Base-by-base conservation (phyloP, 2,113 vertebrate species). In the Mellivora capensis region DNA sequence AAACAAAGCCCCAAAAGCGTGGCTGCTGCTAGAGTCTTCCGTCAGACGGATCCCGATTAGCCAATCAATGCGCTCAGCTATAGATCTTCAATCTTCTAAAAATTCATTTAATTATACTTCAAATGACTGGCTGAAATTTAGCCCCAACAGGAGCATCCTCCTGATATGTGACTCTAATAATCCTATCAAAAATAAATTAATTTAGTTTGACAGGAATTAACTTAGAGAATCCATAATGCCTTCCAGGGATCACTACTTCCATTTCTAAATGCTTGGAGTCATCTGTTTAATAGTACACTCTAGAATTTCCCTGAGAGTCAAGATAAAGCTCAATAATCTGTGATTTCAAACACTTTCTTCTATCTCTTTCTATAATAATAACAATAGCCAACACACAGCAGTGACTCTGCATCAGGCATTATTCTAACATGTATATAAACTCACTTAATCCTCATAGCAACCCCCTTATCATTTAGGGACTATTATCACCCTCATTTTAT, bases 141-240 rank as follows among this genome's bases (percentile, higher is more conserved):
- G 62, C 64, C 95, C 71, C 80, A 92, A 92, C 25, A 96, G 59
- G 47, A 72, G 3, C 82, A 90, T 94, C 80, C 77, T 82, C 89
- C 61, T 94, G 76, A 87, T 92, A 39, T 52, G 18, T 57, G 72
- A 91, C 34, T 84, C 91, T 96, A 96, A 95, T 92, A 96, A 97
- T 90, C 84, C 95, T 93, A 97, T 97, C 59, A 97, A 95, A 97
- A 95, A 89, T 92, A 97, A 97, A 97, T 97, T 96, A 97, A 97
- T 97, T 97, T 96, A 94, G 85, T 91, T 96, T 96, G 96, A 97
- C 93, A 97, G 90, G 77, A 97, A 96, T 97, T 97, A 97, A 90
- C 72, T 96, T 94, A 93, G 72, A 97, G 90, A 96, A 97, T 88
- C 80, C 77, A 96, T 94, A 96, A 91, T 88, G 84, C 77, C 87